Evolutionary conservation across 2,113 vertebrate species (phyloP), one percentile per base, ranked within the genome.

Genomic region (Abramis brama): DNA sequence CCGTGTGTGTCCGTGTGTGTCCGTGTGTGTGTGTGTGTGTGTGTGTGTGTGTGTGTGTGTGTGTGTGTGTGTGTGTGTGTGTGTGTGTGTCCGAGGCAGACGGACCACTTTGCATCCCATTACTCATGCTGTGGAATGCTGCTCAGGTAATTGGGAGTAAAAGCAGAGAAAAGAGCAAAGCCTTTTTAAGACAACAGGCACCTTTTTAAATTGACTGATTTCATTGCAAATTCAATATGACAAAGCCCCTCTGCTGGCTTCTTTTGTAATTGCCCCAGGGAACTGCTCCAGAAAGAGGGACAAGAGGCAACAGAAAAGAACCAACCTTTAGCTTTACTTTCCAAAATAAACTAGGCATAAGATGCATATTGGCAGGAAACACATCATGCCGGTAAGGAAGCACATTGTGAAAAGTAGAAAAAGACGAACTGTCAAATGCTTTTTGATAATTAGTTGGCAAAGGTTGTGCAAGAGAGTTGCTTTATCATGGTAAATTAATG

Each of bases 191-290:
- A 66, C 73, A 27, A 66, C 78, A 12, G 43, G 70, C 59, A 85
- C 83, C 60, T 76, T 64, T 86, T 64, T 86, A 50, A 47, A 74
- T 82, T 85, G 45, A 82, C 87, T 88, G 87, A 85, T 82, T 59
- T 85, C 47, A 75, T 86, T 86, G 70, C 59, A 74, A 64, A 86
- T 86, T 82, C 85, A 75, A 60, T 75, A 75, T 82, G 85, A 66
- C 85, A 82, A 82, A 85, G 7, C 33, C 52, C 36, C 71, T 47
- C 62, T 47, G 60, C 68, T 50, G 36, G 36, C 66, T 39, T 82
- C 68, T 81, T 75, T 45, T 85, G 82, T 39, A 84, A 87, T 83
- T 87, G 52, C 70, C 71, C 70, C 39, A 47, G 82, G 80, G 79
- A 86, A 59, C 50, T 70, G 55, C 82, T 59, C 33, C 11, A 73